Base-by-base conservation (phyloP, 1,140 invertebrate genomes). In the Eufriesea mexicana region DNA sequence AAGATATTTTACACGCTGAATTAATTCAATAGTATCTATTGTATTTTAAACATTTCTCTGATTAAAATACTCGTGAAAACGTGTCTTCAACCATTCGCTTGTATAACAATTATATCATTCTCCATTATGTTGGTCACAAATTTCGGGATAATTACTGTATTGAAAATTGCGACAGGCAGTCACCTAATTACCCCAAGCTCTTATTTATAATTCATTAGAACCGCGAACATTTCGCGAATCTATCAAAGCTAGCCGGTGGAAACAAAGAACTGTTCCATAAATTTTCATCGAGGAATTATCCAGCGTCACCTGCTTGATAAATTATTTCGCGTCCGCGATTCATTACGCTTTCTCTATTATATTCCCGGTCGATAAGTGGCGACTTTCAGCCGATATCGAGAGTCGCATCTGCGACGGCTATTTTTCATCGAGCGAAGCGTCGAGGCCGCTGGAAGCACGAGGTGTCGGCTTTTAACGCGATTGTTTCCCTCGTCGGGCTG, bases 401-500 rank as follows among this genome's bases (percentile, higher is more conserved):
- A 18, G 45, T 28, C 51, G 25, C 51, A 57, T 70, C 42, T 6
- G 42, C 57, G 28, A 35, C 18, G 25, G 47, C 10, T 28, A 80
- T 80, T 80, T 80, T 80, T 80, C 78, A 80, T 73, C 68, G 47
- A 20, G 10, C 14, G 57, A 51, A 25, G 25, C 18, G 35, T 23
- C 20, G 35, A 68, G 68, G 59, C 57, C 12, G n/a, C n/a, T n/a
- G n/a, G n/a, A n/a, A n/a, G n/a, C n/a, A n/a, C n/a, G 16, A n/a
- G 25, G 47, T 64, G 78, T 73, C 70, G 28, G 47, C n/a, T 73
- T 80, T 80, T 80, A 73, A 73, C 78, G 57, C 28, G 78, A 80
- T 80, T 80, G 78, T 73, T 80, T 71, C 78, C 57, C 57, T 64
- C 67, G 42, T 23, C 57, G 28, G 55, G 5, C 45, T 42, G 55